A percentile compares a stretch with the other conserved stretches of the same genome.
Conservation (phyloP, 1,140 invertebrate genomes). For the Polypedilum vanderplanki region DNA sequence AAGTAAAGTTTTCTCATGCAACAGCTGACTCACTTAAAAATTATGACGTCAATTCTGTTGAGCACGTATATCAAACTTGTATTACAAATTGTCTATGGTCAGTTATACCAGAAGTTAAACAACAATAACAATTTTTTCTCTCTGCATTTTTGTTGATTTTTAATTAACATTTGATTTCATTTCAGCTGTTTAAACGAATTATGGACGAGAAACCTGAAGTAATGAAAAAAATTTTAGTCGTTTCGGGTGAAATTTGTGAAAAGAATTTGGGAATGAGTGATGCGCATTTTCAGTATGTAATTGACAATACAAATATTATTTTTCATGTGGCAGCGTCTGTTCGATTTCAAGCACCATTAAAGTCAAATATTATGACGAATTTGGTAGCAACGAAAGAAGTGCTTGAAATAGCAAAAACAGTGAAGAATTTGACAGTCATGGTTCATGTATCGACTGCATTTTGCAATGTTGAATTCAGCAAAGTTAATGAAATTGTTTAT, state of each 20-base stretch:
- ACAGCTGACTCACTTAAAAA: too few species aligned
- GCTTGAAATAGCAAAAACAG: conserved; percentile 53
- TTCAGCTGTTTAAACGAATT: conserved; percentile 63
- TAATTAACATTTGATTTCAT: too few species aligned
- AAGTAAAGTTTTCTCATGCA: too few species aligned
- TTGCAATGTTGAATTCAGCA: conserved; percentile 62
- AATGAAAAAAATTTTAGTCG: conserved; percentile 65
- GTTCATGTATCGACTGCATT: conserved; percentile 46
- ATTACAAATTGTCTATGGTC: too few species aligned
- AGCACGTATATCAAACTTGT: too few species aligned
- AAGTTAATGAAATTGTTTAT: conserved; percentile 60
- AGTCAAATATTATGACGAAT: conserved; percentile 67
- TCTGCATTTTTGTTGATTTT: too few species aligned
- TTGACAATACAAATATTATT: conserved; percentile 68
- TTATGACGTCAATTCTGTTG: too few species aligned
- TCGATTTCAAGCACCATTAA: conserved; percentile 61
- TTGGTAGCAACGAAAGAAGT: conserved; percentile 59
- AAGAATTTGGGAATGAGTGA: conserved; percentile 54
- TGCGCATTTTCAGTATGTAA: conserved; percentile 49
- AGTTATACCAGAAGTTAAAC: too few species aligned
- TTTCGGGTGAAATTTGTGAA: conserved; percentile 61
- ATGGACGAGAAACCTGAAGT: conserved; percentile 56
- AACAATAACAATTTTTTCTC: too few species aligned
- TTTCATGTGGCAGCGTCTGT: conserved; percentile 90
- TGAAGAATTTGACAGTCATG: conserved; percentile 2